phyloP scores from a whole-genome alignment of 2,797 vertebrate genomes.

The Heterohyrax brucei region DNA sequence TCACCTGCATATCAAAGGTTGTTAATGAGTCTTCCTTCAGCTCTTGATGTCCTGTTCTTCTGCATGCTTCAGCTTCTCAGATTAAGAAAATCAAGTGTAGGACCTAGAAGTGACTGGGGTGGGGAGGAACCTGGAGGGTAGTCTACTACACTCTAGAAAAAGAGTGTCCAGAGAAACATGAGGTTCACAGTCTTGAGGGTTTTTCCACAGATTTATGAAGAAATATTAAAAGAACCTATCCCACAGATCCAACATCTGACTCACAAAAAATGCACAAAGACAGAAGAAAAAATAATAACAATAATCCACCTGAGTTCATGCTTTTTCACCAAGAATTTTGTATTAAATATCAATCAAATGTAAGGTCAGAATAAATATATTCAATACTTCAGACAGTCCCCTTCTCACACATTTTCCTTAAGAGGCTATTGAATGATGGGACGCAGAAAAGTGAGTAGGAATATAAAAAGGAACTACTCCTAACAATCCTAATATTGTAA shows the following conservation, averaged over 20 bases:
- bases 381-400: slow-evolving; percentile 29
- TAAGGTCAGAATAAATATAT: slow-evolving; percentile 11
- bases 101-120: background rate
- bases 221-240: background rate
- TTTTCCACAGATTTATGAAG: background rate
- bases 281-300: background rate
- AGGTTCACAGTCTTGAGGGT: background rate
- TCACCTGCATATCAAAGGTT: no score
- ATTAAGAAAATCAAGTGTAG: background rate
- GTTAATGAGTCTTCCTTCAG: no score
- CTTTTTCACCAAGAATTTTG: slow-evolving; percentile 11
- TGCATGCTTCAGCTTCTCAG: no score
- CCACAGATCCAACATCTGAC: background rate
- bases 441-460: background rate
- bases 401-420: background rate
- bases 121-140: background rate
- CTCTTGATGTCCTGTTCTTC: no score
- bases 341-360: slow-evolving; percentile 28
- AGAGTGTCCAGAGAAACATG: slow-evolving; percentile 11
- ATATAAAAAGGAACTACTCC: background rate
- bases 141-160: background rate
- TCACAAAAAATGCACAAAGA: slow-evolving; percentile 23
- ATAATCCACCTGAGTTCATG: background rate
- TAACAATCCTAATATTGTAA: background rate
- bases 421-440: slow-evolving; percentile 36